Conservation (phyloP, 1,140 invertebrate species). For the Nixonia krombeini region DNA sequence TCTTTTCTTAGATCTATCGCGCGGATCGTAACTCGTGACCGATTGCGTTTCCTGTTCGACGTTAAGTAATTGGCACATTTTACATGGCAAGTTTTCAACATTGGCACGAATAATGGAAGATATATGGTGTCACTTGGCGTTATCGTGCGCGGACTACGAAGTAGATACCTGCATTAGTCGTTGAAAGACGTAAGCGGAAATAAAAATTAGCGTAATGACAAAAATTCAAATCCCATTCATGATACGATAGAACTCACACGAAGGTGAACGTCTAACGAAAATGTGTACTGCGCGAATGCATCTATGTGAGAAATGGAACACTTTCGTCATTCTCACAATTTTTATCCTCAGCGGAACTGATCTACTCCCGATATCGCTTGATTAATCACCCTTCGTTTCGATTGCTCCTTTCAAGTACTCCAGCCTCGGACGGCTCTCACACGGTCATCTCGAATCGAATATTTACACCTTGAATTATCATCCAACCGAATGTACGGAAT, state of each 20-base stretch:
- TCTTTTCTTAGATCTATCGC: neutral
- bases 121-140: conserved; percentile 30
- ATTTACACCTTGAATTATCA: neutral
- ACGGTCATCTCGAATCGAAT: conserved; percentile 19
- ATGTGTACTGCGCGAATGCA: no score
- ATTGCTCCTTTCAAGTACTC: conserved; percentile 35
- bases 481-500: neutral
- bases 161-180: neutral
- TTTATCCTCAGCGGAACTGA: conserved; percentile 1
- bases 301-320: neutral
- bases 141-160: conserved; percentile 14
- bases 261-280: no score
- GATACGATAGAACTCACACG: no score
- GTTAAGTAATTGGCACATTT: conserved; percentile 65
- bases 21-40: conserved; percentile 39
- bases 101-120: conserved; percentile 64
- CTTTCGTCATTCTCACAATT: neutral
- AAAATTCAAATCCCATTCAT: no score
- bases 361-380: conserved; percentile 13
- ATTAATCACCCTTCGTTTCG: conserved; percentile 19
- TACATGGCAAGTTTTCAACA: conserved; percentile 62
- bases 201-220: neutral
- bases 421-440: conserved; percentile 57
- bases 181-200: no score
- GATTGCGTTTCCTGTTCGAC: conserved; percentile 13